Evolutionary conservation across 2,888 invertebrate species (phyloP).

Genomic region (Euspilapteryx auroguttella): DNA sequence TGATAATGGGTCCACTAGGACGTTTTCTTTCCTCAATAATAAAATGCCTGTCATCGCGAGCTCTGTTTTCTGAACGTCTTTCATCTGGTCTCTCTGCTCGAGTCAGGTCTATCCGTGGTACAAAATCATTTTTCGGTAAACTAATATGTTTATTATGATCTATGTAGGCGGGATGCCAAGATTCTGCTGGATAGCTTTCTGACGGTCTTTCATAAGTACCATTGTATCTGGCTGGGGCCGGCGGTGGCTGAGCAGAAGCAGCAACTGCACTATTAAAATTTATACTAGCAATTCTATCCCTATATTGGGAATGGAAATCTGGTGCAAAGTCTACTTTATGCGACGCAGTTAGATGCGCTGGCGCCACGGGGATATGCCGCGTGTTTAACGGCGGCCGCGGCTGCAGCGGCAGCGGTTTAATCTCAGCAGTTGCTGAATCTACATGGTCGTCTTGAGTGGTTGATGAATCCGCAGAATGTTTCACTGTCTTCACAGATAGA

Average conservation of each 20-base stretch:
- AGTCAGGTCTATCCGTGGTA: slow-evolving; percentile 52
- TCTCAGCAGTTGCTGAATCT: slow-evolving; percentile 43
- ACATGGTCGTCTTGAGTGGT: slow-evolving; percentile 70
- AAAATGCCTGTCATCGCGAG: slow-evolving; percentile 40
- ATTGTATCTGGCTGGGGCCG: slow-evolving; percentile 28
- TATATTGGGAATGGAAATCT: slow-evolving; percentile 64
- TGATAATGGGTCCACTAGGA: slow-evolving; percentile 32
- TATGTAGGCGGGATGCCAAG: slow-evolving; percentile 29
- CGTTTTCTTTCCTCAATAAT: slow-evolving; percentile 48
- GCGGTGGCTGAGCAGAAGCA: slow-evolving; percentile 14
- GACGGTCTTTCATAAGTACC: slow-evolving; percentile 30
- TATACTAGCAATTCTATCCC: slow-evolving; percentile 28
- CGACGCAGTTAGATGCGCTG: slow-evolving; percentile 32
- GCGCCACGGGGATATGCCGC: slow-evolving; percentile 19
- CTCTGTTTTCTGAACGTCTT: slow-evolving; percentile 27
- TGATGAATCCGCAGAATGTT: slow-evolving; percentile 87
- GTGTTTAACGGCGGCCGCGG: slow-evolving; percentile 26
- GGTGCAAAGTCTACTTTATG: slow-evolving; percentile 81
- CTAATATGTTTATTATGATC: slow-evolving; percentile 31
- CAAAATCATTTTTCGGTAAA: slow-evolving; percentile 27
- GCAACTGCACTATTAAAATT: slow-evolving; percentile 12
- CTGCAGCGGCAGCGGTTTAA: slow-evolving; percentile 26
- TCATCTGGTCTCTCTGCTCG: slow-evolving; percentile 29
- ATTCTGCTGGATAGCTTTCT: slow-evolving; percentile 32
- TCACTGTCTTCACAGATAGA: slow-evolving; percentile 85